A percentile compares a stretch with the other conserved stretches of the same genome.
These are phyloP conservation scores for Halocynthia roretzi DNA, from an alignment of 23 tunicate genomes.

Conservation along the genomic window DNA sequence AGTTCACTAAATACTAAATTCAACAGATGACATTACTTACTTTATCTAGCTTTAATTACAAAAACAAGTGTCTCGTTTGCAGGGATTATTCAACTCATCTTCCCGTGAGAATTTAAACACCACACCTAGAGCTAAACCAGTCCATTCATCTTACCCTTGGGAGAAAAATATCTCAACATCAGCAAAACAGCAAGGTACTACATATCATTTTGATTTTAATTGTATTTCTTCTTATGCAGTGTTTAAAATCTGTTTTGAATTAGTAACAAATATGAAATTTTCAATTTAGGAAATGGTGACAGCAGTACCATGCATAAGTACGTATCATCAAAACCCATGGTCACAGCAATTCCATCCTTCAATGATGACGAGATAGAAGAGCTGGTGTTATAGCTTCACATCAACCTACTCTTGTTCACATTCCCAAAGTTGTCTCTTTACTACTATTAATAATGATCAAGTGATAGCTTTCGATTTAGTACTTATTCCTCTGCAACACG, in stretches of 20 bases:
- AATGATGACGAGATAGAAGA: conserved; percentile 23
- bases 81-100: neutral
- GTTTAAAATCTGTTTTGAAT: too few relatives aligned
- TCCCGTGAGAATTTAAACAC: conserved; percentile 5
- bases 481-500: neutral
- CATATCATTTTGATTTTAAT: neutral
- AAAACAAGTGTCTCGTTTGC: too few relatives aligned
- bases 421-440: neutral
- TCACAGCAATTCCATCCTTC: conserved; percentile 3
- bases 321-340: neutral
- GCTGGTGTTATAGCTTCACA: conserved; percentile 1
- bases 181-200: conserved; percentile 15
- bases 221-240: too few relatives aligned
- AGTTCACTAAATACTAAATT: too few relatives aligned
- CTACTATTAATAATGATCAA: neutral
- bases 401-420: too few relatives aligned
- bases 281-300: too few relatives aligned
- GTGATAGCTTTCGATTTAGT: neutral
- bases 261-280: too few relatives aligned
- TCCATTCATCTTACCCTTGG: conserved; percentile 91
- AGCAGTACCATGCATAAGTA: neutral
- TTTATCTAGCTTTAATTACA: too few relatives aligned
- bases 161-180: conserved; percentile 60
- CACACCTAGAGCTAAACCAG: conserved; percentile 80
- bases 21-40: too few relatives aligned